phyloP scores from a whole-genome alignment of 2,113 vertebrate genomes.

The Hippopotamus amphibius region DNA sequence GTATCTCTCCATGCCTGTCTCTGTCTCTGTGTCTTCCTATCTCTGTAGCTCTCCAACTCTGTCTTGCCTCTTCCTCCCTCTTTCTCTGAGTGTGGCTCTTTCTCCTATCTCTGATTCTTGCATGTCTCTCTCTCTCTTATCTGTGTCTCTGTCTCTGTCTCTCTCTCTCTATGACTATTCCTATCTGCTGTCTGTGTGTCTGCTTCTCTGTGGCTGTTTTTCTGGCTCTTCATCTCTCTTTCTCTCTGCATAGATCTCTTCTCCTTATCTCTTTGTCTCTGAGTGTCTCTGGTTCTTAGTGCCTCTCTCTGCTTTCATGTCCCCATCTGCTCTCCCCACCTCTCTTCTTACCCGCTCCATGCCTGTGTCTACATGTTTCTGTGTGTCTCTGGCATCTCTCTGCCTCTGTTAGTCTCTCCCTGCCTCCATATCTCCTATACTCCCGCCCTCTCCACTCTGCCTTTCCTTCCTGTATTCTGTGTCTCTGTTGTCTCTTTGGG shows the following conservation, averaged over 20 bases:
- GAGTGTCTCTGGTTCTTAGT: conserved; percentile 77
- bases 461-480: conserved; percentile 72
- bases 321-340: conserved; percentile 79
- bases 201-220: conserved; percentile 16
- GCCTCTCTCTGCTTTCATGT: conserved; percentile 79
- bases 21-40: neutral
- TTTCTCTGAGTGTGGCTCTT: neutral
- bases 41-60: conserved; percentile 10
- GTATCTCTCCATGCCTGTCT: neutral
- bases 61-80: neutral
- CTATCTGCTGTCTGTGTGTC: conserved; percentile 16
- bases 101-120: neutral
- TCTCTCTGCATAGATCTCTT: neutral
- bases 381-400: conserved; percentile 83
- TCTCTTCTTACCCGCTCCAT: conserved; percentile 70
- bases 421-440: conserved; percentile 79
- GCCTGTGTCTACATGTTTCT: conserved; percentile 25
- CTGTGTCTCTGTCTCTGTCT: neutral
- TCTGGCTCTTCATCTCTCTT: neutral
- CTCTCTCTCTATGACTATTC: neutral
- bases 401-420: conserved; percentile 83
- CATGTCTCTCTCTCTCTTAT: neutral
- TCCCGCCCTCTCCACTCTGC: neutral
- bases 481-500: conserved; percentile 82
- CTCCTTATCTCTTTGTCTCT: conserved; percentile 60